phyloP scores from a whole-genome alignment of 2,113 vertebrate genomes.

The Ictidomys tridecemlineatus region DNA sequence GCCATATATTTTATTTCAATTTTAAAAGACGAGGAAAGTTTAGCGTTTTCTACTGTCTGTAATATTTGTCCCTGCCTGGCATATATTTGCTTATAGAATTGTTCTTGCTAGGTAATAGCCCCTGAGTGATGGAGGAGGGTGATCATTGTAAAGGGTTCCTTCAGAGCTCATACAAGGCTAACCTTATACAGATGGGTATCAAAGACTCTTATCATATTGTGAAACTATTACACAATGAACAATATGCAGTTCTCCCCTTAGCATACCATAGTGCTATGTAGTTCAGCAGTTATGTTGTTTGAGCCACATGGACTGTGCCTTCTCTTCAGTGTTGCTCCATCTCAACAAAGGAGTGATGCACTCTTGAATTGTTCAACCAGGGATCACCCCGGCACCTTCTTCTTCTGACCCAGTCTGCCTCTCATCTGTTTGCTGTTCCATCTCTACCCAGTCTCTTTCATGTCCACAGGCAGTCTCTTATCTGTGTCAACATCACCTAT shows the following conservation, averaged over 20 bases:
- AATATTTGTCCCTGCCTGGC: background rate
- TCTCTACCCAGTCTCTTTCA: background rate
- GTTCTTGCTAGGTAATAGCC: background rate
- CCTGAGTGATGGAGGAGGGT: background rate
- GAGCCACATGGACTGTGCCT: background rate
- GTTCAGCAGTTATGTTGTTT: background rate
- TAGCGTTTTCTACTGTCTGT: background rate
- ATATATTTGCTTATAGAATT: background rate
- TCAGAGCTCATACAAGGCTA: background rate
- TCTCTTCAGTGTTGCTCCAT: background rate
- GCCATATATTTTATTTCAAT: background rate
- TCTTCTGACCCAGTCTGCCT: background rate
- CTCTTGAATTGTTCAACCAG: background rate
- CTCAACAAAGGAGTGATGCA: background rate
- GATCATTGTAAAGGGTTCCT: background rate
- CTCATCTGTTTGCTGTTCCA: background rate
- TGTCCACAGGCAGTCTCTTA: background rate
- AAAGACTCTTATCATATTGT: background rate
- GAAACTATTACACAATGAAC: slow-evolving; percentile 9
- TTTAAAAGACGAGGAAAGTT: background rate
- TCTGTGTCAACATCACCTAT: background rate
- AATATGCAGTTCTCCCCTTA: background rate
- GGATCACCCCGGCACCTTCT: background rate
- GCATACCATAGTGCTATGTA: background rate
- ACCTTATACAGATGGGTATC: background rate